Evolutionary conservation across 2,797 vertebrate genomes (phyloP).

Genomic region (Holocentrus rufus): DNA sequence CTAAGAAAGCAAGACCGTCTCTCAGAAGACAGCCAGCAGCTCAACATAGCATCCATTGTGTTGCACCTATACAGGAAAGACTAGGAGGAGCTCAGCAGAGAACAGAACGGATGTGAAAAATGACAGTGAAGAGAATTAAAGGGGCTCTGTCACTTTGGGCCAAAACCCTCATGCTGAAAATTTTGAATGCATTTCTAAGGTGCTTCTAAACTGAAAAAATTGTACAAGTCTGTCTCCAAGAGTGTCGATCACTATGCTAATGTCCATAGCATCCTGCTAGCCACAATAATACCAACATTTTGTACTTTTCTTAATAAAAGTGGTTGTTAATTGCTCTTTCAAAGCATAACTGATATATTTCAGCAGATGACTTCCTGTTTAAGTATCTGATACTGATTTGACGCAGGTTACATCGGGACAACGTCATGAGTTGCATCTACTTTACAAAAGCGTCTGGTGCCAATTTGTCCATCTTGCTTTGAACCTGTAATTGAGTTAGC

Average conservation of each 20-base stretch:
- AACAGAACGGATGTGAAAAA: constrained; percentile 49
- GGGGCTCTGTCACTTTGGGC: background rate
- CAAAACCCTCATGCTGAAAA: constrained; percentile 2
- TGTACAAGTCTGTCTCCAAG: background rate
- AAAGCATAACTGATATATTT: too few species aligned
- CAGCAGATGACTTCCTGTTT: background rate
- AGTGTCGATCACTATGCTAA: background rate
- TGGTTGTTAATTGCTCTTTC: too few species aligned
- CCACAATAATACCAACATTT: too few species aligned
- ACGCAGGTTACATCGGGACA: constrained; percentile 28
- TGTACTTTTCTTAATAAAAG: too few species aligned
- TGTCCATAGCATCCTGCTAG: background rate
- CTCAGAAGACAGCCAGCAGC: constrained; percentile 72
- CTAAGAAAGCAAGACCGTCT: constrained; percentile 85
- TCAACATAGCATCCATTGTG: constrained; percentile 80
- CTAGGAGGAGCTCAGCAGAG: constrained; percentile 62
- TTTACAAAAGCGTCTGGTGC: constrained; percentile 53
- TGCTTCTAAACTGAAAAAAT: background rate
- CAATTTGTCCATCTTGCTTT: constrained; percentile 71
- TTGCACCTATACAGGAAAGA: constrained; percentile 63
- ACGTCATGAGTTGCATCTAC: constrained; percentile 24
- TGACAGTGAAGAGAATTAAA: constrained; percentile 35
- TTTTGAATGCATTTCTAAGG: background rate
- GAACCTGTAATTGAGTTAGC: constrained; percentile 74
- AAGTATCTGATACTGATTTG: background rate